Conservation (phyloP, 2,888 invertebrate genomes). For the Notodonta ziczac region DNA sequence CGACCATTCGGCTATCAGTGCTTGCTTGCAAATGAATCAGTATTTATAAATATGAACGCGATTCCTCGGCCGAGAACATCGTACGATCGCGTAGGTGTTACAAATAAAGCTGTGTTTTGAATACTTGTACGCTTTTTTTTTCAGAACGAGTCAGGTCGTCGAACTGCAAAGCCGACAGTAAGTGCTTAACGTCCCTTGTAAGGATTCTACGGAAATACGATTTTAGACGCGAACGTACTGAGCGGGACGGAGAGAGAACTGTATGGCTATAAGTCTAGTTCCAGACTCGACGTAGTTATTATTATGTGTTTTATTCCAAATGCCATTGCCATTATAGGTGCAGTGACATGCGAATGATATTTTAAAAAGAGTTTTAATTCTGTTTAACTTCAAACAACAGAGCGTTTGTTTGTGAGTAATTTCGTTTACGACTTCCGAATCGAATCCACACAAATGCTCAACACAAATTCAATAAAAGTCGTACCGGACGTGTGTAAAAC, state of each 20-base stretch:
- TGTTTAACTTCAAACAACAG: slow-evolving; percentile 46
- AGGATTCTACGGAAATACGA: slow-evolving; percentile 84
- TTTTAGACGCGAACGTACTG: slow-evolving; percentile 73
- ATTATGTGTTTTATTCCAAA: slow-evolving; percentile 43
- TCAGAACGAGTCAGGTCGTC: slow-evolving; percentile 75
- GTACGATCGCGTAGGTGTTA: slow-evolving; percentile 32
- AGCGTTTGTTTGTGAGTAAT: slow-evolving; percentile 50
- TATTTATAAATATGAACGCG: slow-evolving; percentile 34
- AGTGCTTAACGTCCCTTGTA: slow-evolving; percentile 81
- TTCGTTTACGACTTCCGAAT: slow-evolving; percentile 59
- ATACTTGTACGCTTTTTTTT: slow-evolving; percentile 58
- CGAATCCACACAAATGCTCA: slow-evolving; percentile 50
- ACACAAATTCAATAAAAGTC: slow-evolving; percentile 25
- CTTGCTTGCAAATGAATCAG: slow-evolving; percentile 36
- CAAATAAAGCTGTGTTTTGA: slow-evolving; percentile 61
- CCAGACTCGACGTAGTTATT: slow-evolving; percentile 17
- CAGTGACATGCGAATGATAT: slow-evolving; percentile 12
- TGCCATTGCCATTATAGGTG: slow-evolving; percentile 47
- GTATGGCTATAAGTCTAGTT: slow-evolving; percentile 32
- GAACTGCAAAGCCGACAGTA: slow-evolving; percentile 81
- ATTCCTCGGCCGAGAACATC: slow-evolving; percentile 19
- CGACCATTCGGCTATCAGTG: no score
- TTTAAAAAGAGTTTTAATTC: not conserved
- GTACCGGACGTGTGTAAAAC: slow-evolving; percentile 8
- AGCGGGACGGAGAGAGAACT: slow-evolving; percentile 56